phyloP scores from a whole-genome alignment of 2,888 invertebrate genomes.

The Lasioglossum pauxillum region DNA sequence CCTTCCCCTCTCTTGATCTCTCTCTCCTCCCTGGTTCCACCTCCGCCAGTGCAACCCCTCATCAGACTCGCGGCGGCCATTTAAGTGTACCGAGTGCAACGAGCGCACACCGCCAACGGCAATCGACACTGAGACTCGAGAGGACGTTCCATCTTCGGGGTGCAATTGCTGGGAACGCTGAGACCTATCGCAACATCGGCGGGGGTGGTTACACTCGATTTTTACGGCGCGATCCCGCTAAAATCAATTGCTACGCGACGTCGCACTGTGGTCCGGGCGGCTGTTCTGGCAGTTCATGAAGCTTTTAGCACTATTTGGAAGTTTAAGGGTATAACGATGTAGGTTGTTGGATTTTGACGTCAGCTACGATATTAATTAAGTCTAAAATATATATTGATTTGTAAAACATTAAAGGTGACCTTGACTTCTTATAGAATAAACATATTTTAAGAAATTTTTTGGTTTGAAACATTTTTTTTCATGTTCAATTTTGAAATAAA shows the following conservation, averaged over 20 bases:
- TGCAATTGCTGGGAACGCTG: background rate
- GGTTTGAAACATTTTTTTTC: too few species aligned
- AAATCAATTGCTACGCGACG: background rate
- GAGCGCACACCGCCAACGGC: conserved; percentile 25
- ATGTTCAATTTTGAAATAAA: too few species aligned
- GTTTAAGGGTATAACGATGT: too few species aligned
- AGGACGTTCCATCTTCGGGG: conserved; percentile 18
- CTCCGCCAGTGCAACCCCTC: conserved; percentile 14
- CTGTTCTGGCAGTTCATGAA: too few species aligned
- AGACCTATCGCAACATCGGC: background rate
- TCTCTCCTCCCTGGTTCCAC: background rate
- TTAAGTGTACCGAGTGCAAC: conserved; percentile 42
- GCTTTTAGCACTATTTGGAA: too few species aligned
- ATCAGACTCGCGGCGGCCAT: conserved; percentile 26
- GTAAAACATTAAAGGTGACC: too few species aligned
- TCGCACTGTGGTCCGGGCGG: background rate
- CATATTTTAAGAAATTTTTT: too few species aligned
- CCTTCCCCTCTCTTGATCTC: background rate
- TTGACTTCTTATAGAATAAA: too few species aligned
- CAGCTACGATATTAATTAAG: too few species aligned
- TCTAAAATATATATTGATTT: too few species aligned
- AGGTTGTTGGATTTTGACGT: too few species aligned
- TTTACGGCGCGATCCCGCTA: background rate
- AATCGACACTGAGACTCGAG: conserved; percentile 19
- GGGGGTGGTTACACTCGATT: background rate